Evolutionary conservation across 2,113 vertebrate genomes (phyloP), one percentile per base, ranked within the genome.

Genomic region (Coryphaenoides rupestris): DNA sequence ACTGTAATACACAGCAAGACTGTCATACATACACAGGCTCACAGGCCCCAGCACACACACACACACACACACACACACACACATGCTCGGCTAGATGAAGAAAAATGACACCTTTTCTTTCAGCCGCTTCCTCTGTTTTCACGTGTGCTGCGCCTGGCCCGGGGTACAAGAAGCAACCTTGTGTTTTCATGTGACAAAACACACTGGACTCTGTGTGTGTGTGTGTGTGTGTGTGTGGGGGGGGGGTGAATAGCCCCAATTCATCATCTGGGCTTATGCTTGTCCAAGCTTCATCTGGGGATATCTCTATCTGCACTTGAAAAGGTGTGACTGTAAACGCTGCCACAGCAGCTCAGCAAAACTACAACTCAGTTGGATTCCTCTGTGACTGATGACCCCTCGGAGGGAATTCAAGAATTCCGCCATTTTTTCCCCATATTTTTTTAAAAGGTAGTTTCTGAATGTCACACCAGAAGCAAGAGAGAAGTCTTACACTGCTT

Each of bases 31-130:
- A 10, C n/a, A 21, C 52, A 54, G 52, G 52, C 50, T 9, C 53
- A 55, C 12, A 55, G 5, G 7, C 53, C 12, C 19, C 5, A 5
- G 21, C 19, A 55, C 12, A 28, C 21, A 22, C 55, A 28, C 47
- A 57, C 63, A 12, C 21, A 19, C 46, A 55, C 55, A 57, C 58
- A 62, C 62, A 59, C 63, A 56, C 69, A 64, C 64, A 63, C 61
- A 47, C 47, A 16, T n/a, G 47, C 64, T 62, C 76, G 72, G 69
- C 77, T 68, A 82, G 54, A 75, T 75, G 76, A 78, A 78, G 84
- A 87, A 89, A 88, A 86, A 85, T 82, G 77, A 87, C 85, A 88
- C 84, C 86, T 87, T 86, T 87, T 87, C 83, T 89, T 73, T 73
- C 74, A 80, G 84, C 84, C 82, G 81, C 86, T 87, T 88, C 86